Percentiles rank a stretch among this genome's conserved stretches.
These are phyloP conservation scores for Eupithecia exiguata DNA, from an alignment of 2,888 invertebrate genomes.

Conservation along the genomic window DNA sequence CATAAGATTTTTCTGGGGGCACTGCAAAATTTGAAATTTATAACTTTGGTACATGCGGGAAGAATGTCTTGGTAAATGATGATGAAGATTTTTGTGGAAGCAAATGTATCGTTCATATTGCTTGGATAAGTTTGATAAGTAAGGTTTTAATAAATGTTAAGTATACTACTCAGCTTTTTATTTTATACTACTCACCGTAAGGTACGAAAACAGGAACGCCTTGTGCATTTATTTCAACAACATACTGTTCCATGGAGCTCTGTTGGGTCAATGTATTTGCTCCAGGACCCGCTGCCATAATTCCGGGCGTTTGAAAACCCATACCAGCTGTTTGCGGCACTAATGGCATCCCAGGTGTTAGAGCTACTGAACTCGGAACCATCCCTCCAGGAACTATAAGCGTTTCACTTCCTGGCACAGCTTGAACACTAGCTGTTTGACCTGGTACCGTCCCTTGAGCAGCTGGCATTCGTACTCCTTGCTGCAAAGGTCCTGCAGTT, in stretches of 20 bases:
- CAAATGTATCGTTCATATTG: background rate
- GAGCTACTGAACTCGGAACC: background rate
- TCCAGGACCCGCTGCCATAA: constrained; percentile 14
- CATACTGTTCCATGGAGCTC: constrained; percentile 39
- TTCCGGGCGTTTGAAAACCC: constrained; percentile 12
- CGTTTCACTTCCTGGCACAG: constrained; percentile 9
- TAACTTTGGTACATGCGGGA: background rate
- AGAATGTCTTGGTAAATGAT: background rate
- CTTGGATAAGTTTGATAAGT: too few relatives aligned
- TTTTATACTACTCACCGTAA: constrained; percentile 29
- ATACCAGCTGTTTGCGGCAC: background rate
- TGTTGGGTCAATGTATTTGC: constrained; percentile 24
- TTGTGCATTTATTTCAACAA: constrained; percentile 38
- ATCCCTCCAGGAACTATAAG: constrained; percentile 3
- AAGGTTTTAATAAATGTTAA: background rate
- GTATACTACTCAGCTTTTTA: too few relatives aligned
- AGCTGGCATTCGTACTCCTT: constrained; percentile 2
- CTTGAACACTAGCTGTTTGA: background rate
- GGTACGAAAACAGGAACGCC: constrained; percentile 30
- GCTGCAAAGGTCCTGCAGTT: background rate
- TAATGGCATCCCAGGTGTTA: background rate
- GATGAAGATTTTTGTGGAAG: background rate
- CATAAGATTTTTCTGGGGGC: constrained; percentile 61
- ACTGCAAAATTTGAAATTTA: constrained; percentile 13
- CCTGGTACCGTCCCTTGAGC: constrained; percentile 10